Base-by-base conservation (phyloP, 2,888 invertebrate genomes). In the Chelonus formosanus region DNA sequence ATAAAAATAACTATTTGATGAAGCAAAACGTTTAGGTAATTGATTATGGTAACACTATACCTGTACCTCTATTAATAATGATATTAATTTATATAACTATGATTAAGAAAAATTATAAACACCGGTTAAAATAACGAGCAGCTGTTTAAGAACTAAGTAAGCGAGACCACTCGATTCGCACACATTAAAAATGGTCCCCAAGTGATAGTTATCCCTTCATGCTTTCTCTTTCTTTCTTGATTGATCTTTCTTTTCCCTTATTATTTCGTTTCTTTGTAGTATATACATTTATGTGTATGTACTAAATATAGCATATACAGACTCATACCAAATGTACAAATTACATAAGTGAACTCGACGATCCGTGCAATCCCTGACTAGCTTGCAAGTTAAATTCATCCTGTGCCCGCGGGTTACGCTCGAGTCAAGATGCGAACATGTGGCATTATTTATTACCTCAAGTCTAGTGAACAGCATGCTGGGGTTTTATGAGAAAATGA, bases 361-460 rank as follows among this genome's bases (percentile, higher is more conserved):
- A 53, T 50, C 48, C 53, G 43, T 57, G 67, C 61, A 66, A 69
- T 68, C 63, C 74, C 8, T 34, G 65, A 68, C 67, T 56, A 32
- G 63, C 56, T 67, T 65, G 63, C 63, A 63, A 71, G 73, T 76
- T 74, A 71, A 76, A 76, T 72, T 74, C 74, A 70, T 71, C 71
- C 74, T 59, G 54, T 59, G 62, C 65, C 67, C 59, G 69, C 60
- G 69, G 67, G 71, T 71, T 71, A 70, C 65, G 69, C 66, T 64
- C 67, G 69, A 78, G 77, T 78, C 79, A 80, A 83, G 82, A 81
- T 80, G 75, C 75, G 81, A 83, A 81, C 83, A 84, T 84, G 83
- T 83, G 84, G 84, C 82, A 76, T 84, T 82, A 81, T 84, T 84
- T 83, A 81, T 84, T 81, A 82, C 77, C 75, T 75, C 67, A 52